Base-by-base conservation (phyloP, 2,113 vertebrate genomes). In the Rhipidura dahli region DNA sequence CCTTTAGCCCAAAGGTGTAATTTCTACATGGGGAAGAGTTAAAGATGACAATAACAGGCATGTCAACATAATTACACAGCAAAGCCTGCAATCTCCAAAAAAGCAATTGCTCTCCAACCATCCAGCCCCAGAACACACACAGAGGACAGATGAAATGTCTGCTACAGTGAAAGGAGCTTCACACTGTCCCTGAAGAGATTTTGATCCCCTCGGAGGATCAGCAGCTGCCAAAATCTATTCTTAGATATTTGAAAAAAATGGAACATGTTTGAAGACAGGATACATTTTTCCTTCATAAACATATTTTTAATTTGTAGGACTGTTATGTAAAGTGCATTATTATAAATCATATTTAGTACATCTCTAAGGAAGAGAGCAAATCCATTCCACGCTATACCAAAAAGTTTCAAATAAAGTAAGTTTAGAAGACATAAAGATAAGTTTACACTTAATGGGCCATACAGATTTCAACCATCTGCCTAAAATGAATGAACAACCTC, bases 151-250 rank as follows among this genome's bases (percentile, higher is more conserved):
- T 35, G 56, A 89, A 83, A 91, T 1, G 21, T 56, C 77, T 93
- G 72, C 94, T 72, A 37, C 57, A 57, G 73, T 0, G 0, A 72
- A 89, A 78, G 65, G 87, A 53, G 54, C 82, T 95, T 76, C 82
- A 39, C 50, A 5, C 61, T 78, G 59, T 54, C 70, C 71, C 54
- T 28, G 5, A 72, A 82, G 84, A 59, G 73, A 96, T 91, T 96
- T 73, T 79, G 65, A 82, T 76, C 63, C 59, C 59, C 59, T 69
- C 84, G 59, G 81, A 94, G 61, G 59, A 80, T 49, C 54, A 42
- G 89, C 91, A 93, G 89, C 75, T 96, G 91, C 84, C 84, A 90
- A 93, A 77, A 76, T 47, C 72, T 94, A 78, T 92, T 94, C 72
- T 92, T 89, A 79, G 91, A 37, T 59, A 79, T 65, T 63, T 63